Conservation (phyloP, 2,888 invertebrate species). For the Parnassius orleans region DNA sequence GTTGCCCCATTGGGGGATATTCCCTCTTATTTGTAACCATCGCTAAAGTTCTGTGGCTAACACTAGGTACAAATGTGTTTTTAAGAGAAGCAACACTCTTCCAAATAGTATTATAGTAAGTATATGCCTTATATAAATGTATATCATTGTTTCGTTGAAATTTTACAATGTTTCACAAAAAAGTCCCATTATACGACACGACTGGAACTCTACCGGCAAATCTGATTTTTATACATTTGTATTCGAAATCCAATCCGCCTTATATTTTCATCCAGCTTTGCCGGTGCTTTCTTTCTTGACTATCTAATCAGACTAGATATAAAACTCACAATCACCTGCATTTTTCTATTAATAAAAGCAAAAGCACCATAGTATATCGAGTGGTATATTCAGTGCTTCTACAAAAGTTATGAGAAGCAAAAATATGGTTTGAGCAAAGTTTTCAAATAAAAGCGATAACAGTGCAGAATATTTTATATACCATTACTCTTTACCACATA, state of each 20-base stretch:
- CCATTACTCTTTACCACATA: conserved; percentile 22
- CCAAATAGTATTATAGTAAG: too few relatives aligned
- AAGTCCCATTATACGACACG: conserved; percentile 75
- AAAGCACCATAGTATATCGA: conserved; percentile 24
- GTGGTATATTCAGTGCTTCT: too few relatives aligned
- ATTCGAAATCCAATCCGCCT: conserved; percentile 78
- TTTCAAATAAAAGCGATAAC: too few relatives aligned
- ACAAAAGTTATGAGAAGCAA: too few relatives aligned
- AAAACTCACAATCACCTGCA: conserved; percentile 68
- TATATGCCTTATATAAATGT: too few relatives aligned
- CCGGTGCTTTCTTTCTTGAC: conserved; percentile 76
- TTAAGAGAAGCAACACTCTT: too few relatives aligned
- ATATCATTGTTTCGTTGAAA: conserved; percentile 30
- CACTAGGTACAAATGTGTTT: too few relatives aligned
- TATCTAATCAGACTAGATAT: conserved; percentile 82
- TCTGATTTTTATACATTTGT: conserved; percentile 80
- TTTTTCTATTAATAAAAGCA: conserved; percentile 42
- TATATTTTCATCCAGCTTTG: conserved; percentile 78
- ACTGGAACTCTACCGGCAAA: conserved; percentile 70
- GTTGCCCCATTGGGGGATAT: too few relatives aligned
- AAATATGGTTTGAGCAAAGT: too few relatives aligned
- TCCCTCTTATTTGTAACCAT: too few relatives aligned
- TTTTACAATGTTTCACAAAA: conserved; percentile 69
- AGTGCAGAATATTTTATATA: conserved; percentile 18
- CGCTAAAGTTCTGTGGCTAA: too few relatives aligned